Evolutionary conservation across 2,888 invertebrate species (phyloP).

Genomic region (Agriopis marginaria): DNA sequence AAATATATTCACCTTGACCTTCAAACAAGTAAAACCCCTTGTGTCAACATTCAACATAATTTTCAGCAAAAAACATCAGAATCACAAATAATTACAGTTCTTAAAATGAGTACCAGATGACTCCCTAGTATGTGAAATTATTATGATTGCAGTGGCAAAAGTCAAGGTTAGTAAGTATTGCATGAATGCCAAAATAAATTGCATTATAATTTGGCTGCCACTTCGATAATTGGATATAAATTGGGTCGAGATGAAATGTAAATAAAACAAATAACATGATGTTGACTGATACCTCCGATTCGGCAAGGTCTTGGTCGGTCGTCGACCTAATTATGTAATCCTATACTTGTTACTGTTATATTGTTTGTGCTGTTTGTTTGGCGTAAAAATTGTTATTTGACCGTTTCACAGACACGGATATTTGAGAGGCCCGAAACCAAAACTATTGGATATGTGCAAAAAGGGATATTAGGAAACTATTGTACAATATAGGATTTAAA

Average conservation of each 20-base stretch:
- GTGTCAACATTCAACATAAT: neutral
- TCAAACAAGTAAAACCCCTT: neutral
- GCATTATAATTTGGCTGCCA: constrained; percentile 29
- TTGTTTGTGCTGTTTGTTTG: neutral
- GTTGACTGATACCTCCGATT: neutral
- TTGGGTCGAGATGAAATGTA: neutral
- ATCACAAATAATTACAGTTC: constrained; percentile 14
- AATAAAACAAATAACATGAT: neutral
- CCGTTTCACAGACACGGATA: too few species aligned
- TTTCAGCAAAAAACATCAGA: constrained; percentile 5
- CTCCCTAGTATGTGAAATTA: constrained; percentile 19
- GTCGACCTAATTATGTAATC: constrained; percentile 7
- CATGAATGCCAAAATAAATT: constrained; percentile 25
- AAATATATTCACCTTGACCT: neutral
- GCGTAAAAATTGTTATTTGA: neutral
- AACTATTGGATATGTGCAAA: too few species aligned
- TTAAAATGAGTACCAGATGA: constrained; percentile 6
- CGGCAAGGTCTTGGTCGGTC: constrained; percentile 16
- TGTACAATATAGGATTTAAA: too few species aligned
- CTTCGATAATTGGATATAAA: constrained; percentile 21
- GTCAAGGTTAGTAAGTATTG: constrained; percentile 26
- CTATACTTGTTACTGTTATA: too few species aligned
- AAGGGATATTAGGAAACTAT: too few species aligned
- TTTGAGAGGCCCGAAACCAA: too few species aligned
- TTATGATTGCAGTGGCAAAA: constrained; percentile 7